phyloP scores from a whole-genome alignment of 2,888 invertebrate species.

The Volucella inanis region DNA sequence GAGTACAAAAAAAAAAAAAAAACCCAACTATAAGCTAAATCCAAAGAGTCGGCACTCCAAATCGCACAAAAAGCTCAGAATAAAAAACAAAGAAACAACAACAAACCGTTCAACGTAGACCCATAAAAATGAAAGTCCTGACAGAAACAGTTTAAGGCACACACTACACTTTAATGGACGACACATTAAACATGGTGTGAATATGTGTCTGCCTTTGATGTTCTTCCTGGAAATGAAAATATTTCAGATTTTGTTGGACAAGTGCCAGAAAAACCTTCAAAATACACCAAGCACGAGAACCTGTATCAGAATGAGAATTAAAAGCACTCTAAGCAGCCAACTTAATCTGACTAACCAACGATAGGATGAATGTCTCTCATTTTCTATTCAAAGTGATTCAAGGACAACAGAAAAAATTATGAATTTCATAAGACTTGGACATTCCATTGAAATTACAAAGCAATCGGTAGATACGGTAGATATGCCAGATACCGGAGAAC shows the following conservation, averaged over 20 bases:
- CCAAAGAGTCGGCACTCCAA: conserved; percentile 15
- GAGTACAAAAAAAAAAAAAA: conserved; percentile 5
- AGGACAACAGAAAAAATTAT: conserved; percentile 59
- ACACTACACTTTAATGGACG: conserved; percentile 71
- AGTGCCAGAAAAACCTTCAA: conserved; percentile 71
- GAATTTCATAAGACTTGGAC: conserved; percentile 63
- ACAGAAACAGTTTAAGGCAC: conserved; percentile 72
- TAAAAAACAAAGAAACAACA: conserved; percentile 17
- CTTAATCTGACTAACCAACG: too few relatives aligned
- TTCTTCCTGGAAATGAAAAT: conserved; percentile 57
- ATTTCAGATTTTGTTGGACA: conserved; percentile 67
- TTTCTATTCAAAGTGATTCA: conserved; percentile 66
- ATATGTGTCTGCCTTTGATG: conserved; percentile 71
- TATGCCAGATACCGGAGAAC: too few relatives aligned
- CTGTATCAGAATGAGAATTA: too few relatives aligned
- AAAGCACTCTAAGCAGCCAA: conserved; percentile 7
- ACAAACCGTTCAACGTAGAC: conserved; percentile 30
- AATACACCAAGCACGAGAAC: neutral
- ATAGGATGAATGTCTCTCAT: conserved; percentile 13
- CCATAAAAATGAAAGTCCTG: conserved; percentile 52
- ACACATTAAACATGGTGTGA: conserved; percentile 72
- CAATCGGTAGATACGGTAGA: conserved; percentile 22
- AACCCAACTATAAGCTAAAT: neutral
- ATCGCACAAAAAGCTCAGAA: conserved; percentile 9
- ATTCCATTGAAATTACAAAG: conserved; percentile 8